Evolutionary conservation across 2,888 invertebrate species (phyloP), one percentile per base, ranked within the genome.

Genomic region (Drepanosiphum platanoidis): DNA sequence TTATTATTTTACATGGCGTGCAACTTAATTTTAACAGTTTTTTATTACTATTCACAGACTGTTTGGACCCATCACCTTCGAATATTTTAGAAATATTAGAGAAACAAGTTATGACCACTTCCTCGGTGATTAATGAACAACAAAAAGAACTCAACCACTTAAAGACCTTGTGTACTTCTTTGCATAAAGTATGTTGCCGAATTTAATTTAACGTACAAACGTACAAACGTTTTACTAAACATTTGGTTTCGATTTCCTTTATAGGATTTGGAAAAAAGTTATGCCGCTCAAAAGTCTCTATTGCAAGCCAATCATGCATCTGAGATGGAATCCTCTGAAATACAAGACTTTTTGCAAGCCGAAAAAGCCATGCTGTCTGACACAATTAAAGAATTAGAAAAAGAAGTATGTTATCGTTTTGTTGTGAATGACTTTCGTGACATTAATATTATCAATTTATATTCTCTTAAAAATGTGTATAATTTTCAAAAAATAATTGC

Each of bases 281-380:
- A 94, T 81, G 92, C 92, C 86, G 91, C 93, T 0, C 94, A 94
- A 87, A 93, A 94, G 83, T 90, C 92, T 22, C 90, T 95, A 72
- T 90, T 94, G 86, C 93, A 94, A 87, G 94, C 96, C 87, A 93
- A 95, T 87, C 92, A 93, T 86, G 95, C 95, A 88, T 92, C 94
- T 36, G 96, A 96, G 89, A 92, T 92, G 32, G 96, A 96, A 89
- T 93, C 95, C 42, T 91, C 92, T 3, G 96, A 97, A 90, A 91
- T 96, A 90, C 95, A 96, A 89, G 96, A 96, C 89, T 97, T 97
- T 89, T 91, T 96, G 87, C 95, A 95, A 88, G 94, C 95, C 15
- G 96, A 97, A 90, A 96, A 96, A 88, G 92, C 93, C 8, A 94
- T 95, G 13, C 91, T 96, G 88, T 92, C 93, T 34, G 96, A 96